Conservation (phyloP, 2,888 invertebrate genomes). For the Dinocampus coccinellae region DNA sequence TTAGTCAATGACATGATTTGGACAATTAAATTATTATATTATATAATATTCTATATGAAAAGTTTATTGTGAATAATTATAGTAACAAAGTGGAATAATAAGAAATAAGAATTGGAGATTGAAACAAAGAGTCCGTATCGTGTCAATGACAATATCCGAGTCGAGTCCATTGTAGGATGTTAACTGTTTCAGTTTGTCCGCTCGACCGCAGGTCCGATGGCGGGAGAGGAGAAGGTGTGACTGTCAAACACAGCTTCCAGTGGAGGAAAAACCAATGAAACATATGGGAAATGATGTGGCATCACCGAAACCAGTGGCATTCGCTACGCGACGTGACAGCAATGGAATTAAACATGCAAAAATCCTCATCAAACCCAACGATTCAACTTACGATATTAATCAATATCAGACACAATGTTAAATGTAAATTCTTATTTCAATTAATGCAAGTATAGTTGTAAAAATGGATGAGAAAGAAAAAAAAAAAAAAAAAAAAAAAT, state of each 20-base stretch:
- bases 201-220: slow-evolving; percentile 77
- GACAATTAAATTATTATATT: too few species aligned
- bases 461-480: background rate
- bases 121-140: slow-evolving; percentile 57
- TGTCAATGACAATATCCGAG: slow-evolving; percentile 62
- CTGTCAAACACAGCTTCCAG: slow-evolving; percentile 71
- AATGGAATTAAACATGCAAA: slow-evolving; percentile 44
- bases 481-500: background rate
- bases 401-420: slow-evolving; percentile 60
- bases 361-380: slow-evolving; percentile 49
- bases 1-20: slow-evolving; percentile 16
- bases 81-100: too few species aligned
- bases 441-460: background rate
- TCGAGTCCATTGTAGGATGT: slow-evolving; percentile 65
- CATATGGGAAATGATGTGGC: slow-evolving; percentile 37
- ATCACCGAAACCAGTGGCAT: slow-evolving; percentile 34
- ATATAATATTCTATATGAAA: too few species aligned
- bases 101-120: too few species aligned
- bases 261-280: slow-evolving; percentile 44
- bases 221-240: slow-evolving; percentile 88
- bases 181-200: slow-evolving; percentile 81
- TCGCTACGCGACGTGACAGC: slow-evolving; percentile 40
- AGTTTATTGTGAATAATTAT: background rate
- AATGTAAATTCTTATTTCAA: slow-evolving; percentile 41
- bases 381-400: slow-evolving; percentile 47